Evolutionary conservation across 2,113 vertebrate genomes (phyloP).

Genomic region (Labeo rohita): DNA sequence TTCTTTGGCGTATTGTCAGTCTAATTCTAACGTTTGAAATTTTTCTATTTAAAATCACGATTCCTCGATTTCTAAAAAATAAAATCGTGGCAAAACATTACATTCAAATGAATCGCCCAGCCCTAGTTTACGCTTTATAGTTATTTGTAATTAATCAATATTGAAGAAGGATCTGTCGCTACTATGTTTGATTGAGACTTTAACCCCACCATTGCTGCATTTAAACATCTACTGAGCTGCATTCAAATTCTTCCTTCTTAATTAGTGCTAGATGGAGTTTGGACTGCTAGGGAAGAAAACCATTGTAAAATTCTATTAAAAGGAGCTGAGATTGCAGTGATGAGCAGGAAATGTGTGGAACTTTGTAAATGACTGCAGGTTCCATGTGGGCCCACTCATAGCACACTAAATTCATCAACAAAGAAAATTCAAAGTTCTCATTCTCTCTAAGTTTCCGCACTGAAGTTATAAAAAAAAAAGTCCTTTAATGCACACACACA

Average conservation of each 20-base stretch:
- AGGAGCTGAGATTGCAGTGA: neutral
- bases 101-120: too few species aligned
- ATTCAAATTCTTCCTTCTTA: too few species aligned
- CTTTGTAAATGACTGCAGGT: neutral
- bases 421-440: neutral
- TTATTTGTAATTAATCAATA: neutral
- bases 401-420: neutral
- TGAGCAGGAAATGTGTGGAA: neutral
- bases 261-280: neutral
- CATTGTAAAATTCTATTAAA: neutral
- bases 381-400: neutral
- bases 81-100: too few species aligned
- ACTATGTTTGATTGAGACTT: neutral
- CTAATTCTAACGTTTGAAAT: too few species aligned
- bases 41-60: too few species aligned
- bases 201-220: neutral
- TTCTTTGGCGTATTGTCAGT: too few species aligned
- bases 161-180: neutral
- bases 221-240: neutral
- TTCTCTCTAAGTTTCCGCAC: neutral
- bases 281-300: neutral
- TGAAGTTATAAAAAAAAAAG: neutral
- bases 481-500: slow-evolving; percentile 17
- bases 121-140: too few species aligned
- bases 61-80: too few species aligned